Evolutionary conservation across 1,140 invertebrate genomes (phyloP).

Genomic region (Saccostrea glomerata): DNA sequence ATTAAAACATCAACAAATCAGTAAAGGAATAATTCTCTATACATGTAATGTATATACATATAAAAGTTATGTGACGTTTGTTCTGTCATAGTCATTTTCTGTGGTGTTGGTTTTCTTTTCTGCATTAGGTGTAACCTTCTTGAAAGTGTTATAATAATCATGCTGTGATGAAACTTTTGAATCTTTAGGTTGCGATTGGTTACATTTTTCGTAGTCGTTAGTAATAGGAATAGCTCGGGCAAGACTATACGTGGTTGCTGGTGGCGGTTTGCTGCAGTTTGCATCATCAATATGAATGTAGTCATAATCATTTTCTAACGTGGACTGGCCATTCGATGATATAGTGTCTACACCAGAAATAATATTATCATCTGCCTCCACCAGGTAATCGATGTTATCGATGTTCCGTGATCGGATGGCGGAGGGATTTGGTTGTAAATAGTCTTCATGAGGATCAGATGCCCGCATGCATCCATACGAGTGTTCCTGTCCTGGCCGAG

Average conservation of each 20-base stretch:
- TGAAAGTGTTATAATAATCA: conserved; percentile 34
- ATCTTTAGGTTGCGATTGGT: not conserved
- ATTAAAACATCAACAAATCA: not conserved
- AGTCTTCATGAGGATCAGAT: not conserved
- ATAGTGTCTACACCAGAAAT: not conserved
- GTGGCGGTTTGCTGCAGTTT: not conserved
- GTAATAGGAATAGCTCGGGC: conserved; percentile 12
- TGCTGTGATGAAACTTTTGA: not conserved
- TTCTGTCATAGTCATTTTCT: not conserved
- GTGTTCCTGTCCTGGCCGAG: not conserved
- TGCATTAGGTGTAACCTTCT: not conserved
- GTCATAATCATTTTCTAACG: conserved; percentile 1
- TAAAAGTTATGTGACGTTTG: not conserved
- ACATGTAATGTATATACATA: too few species aligned
- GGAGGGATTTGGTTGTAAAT: conserved; percentile 12
- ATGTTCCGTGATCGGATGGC: conserved; percentile 17
- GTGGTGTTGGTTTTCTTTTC: not conserved
- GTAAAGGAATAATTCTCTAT: too few species aligned
- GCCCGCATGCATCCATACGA: conserved; percentile 5
- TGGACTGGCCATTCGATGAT: not conserved
- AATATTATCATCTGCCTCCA: conserved; percentile 12
- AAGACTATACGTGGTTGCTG: not conserved
- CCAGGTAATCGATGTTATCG: conserved; percentile 22
- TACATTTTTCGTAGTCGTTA: not conserved
- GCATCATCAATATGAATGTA: conserved; percentile 8